Base-by-base conservation (phyloP, 2,888 invertebrate genomes). In the Euproctis similis region DNA sequence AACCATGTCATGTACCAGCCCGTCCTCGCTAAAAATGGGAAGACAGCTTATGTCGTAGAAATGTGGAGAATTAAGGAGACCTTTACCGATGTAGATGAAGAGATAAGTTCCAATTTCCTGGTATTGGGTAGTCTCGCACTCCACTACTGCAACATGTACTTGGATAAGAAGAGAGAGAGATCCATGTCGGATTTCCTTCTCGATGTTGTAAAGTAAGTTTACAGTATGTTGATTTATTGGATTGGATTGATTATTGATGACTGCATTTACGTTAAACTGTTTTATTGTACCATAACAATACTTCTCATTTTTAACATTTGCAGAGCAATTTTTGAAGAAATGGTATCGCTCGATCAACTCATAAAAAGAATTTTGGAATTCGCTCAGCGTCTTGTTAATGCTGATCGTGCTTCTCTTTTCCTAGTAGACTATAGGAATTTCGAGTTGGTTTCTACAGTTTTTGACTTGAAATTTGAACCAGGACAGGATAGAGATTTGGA, bases 301-400 rank as follows among this genome's bases (percentile, higher is more conserved):
- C n/a, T n/a, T n/a, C n/a, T n/a, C 10, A 10, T 10, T 10, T 9
- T 24, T 27, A 2, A 21, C 9, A 8, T 23, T 35, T 77, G 18
- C 71, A 94, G 94, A 65, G 92, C 92, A 5, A 93, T 95, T 58
- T 95, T 95, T 59, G 93, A 94, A 80, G 93, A 95, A 56, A 94
- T 95, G 88, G 90, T 92, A 24, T 92, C 92, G 42, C 90, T 94
- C 85, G 93, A 94, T 50, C 87, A 88, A 33, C 86, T 95, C 1
- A 93, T 95, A 16, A 90, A 92, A 65, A 92, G 92, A 61, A 92
- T 95, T 34, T 89, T 95, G 88, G 92, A 92, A 60, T 93, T 91
- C 59, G 94, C 93, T 0, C 93, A 94, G 62, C 86, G 88, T 22
- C 75, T 95, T 4, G 94, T 95, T 4, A 89, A 90, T 47, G 95